Conservation (phyloP, 2,888 invertebrate genomes). For the Nebria salina region DNA sequence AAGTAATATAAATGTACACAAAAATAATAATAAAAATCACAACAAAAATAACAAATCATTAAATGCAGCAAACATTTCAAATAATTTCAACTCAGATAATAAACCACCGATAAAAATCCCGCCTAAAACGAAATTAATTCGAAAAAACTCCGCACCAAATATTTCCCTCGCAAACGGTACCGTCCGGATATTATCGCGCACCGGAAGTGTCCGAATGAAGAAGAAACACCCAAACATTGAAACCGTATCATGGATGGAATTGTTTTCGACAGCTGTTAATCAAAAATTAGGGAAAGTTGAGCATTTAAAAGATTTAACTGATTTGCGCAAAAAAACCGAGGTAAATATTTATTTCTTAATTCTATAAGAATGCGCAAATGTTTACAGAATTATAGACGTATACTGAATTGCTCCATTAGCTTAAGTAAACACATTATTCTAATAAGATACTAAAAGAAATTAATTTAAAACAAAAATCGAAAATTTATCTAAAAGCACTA, state of each 20-base stretch:
- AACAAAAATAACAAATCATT: neutral
- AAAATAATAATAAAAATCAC: neutral
- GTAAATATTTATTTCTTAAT: no score
- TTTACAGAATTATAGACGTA: neutral
- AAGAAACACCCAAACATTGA: slow-evolving; percentile 30
- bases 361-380: no score
- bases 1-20: neutral
- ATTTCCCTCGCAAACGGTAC: slow-evolving; percentile 49
- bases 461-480: neutral
- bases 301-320: slow-evolving; percentile 34
- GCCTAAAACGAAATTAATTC: slow-evolving; percentile 59
- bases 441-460: neutral
- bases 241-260: slow-evolving; percentile 25
- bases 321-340: slow-evolving; percentile 5
- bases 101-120: slow-evolving; percentile 54
- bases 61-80: neutral
- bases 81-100: neutral
- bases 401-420: no score
- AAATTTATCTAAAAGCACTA: neutral
- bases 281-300: slow-evolving; percentile 20
- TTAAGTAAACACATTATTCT: neutral
- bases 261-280: slow-evolving; percentile 18
- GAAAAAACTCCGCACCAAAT: slow-evolving; percentile 58
- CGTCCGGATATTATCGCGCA: slow-evolving; percentile 51
- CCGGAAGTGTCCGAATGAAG: slow-evolving; percentile 62